Percentiles rank a stretch among this genome's conserved stretches.
These are phyloP conservation scores for Emydocephalus ijimae DNA, from an alignment of 2,113 vertebrate species.

Conservation along the genomic window DNA sequence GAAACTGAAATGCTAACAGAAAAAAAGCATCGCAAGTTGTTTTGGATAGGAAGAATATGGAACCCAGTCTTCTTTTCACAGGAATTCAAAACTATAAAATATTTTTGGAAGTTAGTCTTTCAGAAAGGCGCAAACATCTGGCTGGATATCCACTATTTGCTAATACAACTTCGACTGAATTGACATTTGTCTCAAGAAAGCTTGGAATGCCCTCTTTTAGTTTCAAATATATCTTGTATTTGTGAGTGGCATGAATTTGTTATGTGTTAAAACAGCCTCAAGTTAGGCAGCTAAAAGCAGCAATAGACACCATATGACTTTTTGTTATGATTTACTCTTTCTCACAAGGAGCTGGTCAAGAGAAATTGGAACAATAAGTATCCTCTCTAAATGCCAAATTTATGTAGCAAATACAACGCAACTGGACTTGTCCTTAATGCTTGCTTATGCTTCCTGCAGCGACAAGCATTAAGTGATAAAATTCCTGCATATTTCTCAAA, in stretches of 20 bases:
- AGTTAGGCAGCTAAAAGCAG: background rate
- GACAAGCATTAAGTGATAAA: background rate
- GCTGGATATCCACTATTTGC: background rate
- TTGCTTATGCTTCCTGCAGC: background rate
- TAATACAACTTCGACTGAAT: background rate
- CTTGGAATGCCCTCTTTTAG: background rate
- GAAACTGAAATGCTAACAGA: background rate
- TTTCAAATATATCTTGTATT: background rate
- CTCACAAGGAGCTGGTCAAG: background rate
- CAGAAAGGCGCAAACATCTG: background rate
- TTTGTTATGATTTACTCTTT: background rate
- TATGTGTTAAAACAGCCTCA: background rate
- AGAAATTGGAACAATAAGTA: background rate
- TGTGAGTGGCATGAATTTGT: background rate
- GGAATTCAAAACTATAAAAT: background rate
- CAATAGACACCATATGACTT: background rate
- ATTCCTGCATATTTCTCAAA: slow-evolving; percentile 31
- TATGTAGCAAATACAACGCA: background rate
- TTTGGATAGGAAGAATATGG: background rate
- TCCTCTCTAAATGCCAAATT: background rate
- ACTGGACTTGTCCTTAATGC: background rate
- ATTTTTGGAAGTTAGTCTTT: background rate
- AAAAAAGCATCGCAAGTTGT: background rate
- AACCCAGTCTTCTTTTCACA: background rate
- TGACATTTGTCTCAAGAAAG: background rate